phyloP scores from a whole-genome alignment of 2,888 invertebrate genomes.

The Erebia epiphron region DNA sequence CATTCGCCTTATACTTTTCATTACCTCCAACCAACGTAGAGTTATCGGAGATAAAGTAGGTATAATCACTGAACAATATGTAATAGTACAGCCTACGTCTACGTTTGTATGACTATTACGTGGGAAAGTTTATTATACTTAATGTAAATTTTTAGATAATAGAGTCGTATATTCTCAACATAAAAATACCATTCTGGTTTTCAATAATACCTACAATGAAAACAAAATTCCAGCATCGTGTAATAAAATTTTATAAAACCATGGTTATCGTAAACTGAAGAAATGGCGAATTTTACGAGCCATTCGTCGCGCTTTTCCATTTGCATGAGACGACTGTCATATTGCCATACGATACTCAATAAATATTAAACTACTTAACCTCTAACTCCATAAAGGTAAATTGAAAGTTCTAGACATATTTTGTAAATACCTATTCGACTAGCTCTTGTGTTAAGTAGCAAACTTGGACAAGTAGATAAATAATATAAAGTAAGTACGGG shows the following conservation, averaged over 20 bases:
- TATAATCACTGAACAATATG: no score
- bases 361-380: not conserved
- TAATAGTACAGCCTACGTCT: no score
- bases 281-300: slow-evolving; percentile 77
- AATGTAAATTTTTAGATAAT: slow-evolving; percentile 2
- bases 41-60: no score
- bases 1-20: no score
- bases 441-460: no score
- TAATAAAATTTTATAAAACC: slow-evolving; percentile 76
- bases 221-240: slow-evolving; percentile 50
- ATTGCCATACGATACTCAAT: slow-evolving; percentile 36
- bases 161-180: slow-evolving; percentile 9
- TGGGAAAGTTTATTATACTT: not conserved
- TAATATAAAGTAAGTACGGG: no score
- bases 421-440: no score
- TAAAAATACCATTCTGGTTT: slow-evolving; percentile 24
- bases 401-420: not conserved
- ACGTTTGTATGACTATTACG: no score
- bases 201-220: slow-evolving; percentile 35
- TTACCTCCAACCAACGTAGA: no score
- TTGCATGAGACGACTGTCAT: slow-evolving; percentile 67
- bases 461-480: no score
- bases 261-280: slow-evolving; percentile 79
- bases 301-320: slow-evolving; percentile 75
- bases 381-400: not conserved